A percentile compares a stretch with the other conserved stretches of the same genome.
phyloP scores from a whole-genome alignment of 2,888 invertebrate genomes.

The Rhaphigaster nebulosa region DNA sequence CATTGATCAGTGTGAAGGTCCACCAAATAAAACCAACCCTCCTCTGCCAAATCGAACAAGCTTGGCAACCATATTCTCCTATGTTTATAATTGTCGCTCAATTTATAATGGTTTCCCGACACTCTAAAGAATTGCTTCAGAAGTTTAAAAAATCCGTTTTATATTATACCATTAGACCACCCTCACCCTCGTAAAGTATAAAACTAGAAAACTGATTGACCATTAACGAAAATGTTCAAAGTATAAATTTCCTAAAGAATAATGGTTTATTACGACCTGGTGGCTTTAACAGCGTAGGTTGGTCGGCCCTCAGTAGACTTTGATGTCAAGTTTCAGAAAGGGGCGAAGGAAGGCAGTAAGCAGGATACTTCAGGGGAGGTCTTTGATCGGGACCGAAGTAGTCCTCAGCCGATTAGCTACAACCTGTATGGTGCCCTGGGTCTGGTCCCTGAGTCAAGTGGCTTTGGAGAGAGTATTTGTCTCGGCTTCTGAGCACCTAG shows the following conservation, averaged over 20 bases:
- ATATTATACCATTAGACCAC: too few species aligned
- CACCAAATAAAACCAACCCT: too few species aligned
- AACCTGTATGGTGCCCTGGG: neutral
- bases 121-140: too few species aligned
- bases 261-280: neutral
- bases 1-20: too few species aligned
- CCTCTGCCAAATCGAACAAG: too few species aligned
- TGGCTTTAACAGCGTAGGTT: neutral
- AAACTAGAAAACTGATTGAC: too few species aligned
- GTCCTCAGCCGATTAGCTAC: conserved; percentile 1
- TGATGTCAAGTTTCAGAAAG: neutral
- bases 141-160: too few species aligned
- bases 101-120: too few species aligned
- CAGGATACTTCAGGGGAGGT: neutral
- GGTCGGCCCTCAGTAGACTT: neutral
- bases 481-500: neutral
- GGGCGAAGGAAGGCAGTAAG: neutral
- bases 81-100: too few species aligned
- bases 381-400: neutral
- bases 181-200: too few species aligned
- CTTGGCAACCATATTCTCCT: too few species aligned
- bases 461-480: neutral
- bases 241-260: neutral
- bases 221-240: too few species aligned
- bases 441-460: neutral